phyloP scores from a whole-genome alignment of 2,113 vertebrate species.

The Pterophyllum scalare region DNA sequence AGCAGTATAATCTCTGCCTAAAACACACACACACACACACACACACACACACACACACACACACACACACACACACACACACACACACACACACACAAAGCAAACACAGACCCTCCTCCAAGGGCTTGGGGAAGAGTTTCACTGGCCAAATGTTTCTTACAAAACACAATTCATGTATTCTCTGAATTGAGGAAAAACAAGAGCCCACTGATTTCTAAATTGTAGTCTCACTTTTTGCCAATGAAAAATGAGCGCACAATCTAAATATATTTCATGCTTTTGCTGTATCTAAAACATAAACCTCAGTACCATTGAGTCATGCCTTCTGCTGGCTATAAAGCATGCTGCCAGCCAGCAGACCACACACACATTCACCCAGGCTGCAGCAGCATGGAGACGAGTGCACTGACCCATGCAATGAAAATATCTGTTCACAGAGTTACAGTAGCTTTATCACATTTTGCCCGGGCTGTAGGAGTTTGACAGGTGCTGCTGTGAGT shows the following conservation, averaged over 20 bases:
- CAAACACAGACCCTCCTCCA: slow-evolving; percentile 59
- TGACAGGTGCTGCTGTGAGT: slow-evolving; percentile 43
- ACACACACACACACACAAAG: slow-evolving; percentile 48
- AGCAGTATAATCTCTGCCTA: slow-evolving; percentile 55
- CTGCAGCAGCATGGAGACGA: slow-evolving; percentile 47
- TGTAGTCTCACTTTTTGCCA: background rate
- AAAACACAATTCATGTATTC: slow-evolving; percentile 35
- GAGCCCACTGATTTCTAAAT: slow-evolving; percentile 18
- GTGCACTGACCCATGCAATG: slow-evolving; percentile 59
- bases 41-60: background rate
- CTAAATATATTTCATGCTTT: slow-evolving; percentile 1
- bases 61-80: slow-evolving; percentile 27
- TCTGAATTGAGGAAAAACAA: background rate
- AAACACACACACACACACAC: slow-evolving; percentile 43
- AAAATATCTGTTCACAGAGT: slow-evolving; percentile 48
- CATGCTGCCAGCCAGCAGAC: slow-evolving; percentile 53
- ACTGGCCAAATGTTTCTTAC: slow-evolving; percentile 29
- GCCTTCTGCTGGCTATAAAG: slow-evolving; percentile 59
- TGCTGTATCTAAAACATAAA: slow-evolving; percentile 22
- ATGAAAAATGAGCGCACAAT: slow-evolving; percentile 5
- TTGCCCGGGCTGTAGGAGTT: background rate
- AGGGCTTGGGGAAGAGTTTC: slow-evolving; percentile 43
- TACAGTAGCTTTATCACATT: slow-evolving; percentile 49
- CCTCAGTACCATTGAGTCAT: slow-evolving; percentile 35
- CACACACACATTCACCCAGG: slow-evolving; percentile 47